Evolutionary conservation across 2,113 vertebrate species (phyloP).

Genomic region (Pelecanoides urinatrix): DNA sequence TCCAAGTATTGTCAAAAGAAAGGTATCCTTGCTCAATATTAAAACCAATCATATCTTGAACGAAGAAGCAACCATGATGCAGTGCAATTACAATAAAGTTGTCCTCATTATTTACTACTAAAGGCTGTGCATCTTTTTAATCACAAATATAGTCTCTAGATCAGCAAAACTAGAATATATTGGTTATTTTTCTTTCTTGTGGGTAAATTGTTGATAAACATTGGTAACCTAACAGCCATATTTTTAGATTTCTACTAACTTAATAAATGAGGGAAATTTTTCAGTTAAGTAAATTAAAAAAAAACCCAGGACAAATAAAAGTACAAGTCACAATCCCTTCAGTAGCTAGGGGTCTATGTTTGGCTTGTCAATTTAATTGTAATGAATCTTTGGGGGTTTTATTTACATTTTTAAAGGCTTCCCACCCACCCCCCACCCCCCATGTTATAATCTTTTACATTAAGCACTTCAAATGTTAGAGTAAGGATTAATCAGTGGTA

Average conservation of each 20-base stretch:
- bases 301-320: background rate
- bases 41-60: background rate
- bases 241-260: conserved; percentile 29
- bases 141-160: background rate
- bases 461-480: background rate
- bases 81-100: background rate
- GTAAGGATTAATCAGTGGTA: background rate
- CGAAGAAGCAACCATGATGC: background rate
- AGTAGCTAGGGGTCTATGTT: background rate
- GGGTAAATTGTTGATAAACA: conserved; percentile 13
- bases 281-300: background rate
- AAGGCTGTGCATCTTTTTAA: background rate
- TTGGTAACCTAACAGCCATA: background rate
- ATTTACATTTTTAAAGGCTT: background rate
- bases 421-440: no score
- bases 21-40: background rate
- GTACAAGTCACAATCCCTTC: background rate
- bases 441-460: background rate
- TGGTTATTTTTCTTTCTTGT: background rate
- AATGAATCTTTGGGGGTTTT: background rate
- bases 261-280: background rate
- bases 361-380: background rate
- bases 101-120: background rate
- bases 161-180: background rate
- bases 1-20: background rate